Conservation (phyloP, 2,888 invertebrate genomes). For the Hypena proboscidalis region DNA sequence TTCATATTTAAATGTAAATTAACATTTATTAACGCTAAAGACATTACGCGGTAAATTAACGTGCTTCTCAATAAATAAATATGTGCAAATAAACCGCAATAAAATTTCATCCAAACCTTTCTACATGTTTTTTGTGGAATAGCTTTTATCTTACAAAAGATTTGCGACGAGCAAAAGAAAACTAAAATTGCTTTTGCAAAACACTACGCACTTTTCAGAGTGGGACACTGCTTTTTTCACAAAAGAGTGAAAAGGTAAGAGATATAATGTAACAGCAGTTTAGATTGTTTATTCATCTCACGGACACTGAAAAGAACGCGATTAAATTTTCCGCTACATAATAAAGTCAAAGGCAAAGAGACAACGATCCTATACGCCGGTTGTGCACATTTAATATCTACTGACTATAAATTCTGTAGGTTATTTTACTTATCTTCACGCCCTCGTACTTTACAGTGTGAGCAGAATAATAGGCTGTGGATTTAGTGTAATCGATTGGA, state of each 20-base stretch:
- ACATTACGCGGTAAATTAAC: no score
- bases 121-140: no score
- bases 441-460: constrained; percentile 18
- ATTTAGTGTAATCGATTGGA: constrained; percentile 7
- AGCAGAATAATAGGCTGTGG: constrained; percentile 7
- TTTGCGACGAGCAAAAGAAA: constrained; percentile 1
- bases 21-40: no score
- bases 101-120: no score
- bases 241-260: constrained; percentile 50
- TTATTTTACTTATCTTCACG: constrained; percentile 31
- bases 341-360: constrained; percentile 65
- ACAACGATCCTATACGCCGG: constrained; percentile 45
- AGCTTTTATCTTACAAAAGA: not conserved
- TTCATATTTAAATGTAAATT: no score
- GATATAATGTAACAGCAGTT: constrained; percentile 44
- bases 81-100: no score
- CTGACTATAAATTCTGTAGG: constrained; percentile 33
- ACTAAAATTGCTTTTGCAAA: constrained; percentile 5
- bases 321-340: constrained; percentile 81
- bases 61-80: no score
- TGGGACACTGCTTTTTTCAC: constrained; percentile 48
- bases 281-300: constrained; percentile 76
- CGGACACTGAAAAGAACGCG: constrained; percentile 72
- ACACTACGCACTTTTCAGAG: constrained; percentile 27
- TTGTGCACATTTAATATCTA: constrained; percentile 45